These are phyloP conservation scores for Pristiophorus japonicus DNA, from an alignment of 2,113 vertebrate species.

Conservation along the genomic window DNA sequence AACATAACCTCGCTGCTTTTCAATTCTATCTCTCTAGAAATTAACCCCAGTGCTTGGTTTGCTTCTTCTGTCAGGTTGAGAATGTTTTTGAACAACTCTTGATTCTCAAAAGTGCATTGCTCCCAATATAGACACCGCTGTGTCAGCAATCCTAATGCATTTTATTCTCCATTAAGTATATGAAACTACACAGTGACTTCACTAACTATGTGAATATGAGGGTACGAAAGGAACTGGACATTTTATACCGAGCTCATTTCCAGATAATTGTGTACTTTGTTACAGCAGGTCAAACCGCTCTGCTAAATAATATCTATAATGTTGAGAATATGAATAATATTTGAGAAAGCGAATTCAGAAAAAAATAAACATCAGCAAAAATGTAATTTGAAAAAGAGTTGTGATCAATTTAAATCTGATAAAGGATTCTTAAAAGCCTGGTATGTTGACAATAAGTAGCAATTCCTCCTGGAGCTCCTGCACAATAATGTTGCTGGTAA, in stretches of 20 bases:
- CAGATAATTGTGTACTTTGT: slow-evolving; percentile 14
- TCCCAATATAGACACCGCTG: neutral
- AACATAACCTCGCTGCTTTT: neutral
- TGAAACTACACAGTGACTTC: neutral
- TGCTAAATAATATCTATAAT: neutral
- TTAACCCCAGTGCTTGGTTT: neutral
- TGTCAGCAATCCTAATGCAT: slow-evolving; percentile 28
- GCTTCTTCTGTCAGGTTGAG: neutral
- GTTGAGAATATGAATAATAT: slow-evolving; percentile 26
- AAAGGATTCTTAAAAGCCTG: slow-evolving; percentile 27
- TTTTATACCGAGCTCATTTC: slow-evolving; percentile 28
- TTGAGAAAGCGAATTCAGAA: slow-evolving; percentile 28
- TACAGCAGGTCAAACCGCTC: neutral
- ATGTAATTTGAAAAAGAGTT: slow-evolving; percentile 15
- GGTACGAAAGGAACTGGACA: neutral
- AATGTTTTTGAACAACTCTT: neutral
- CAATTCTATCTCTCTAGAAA: neutral
- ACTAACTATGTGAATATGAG: neutral
- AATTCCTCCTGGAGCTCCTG: neutral
- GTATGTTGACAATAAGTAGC: slow-evolving; percentile 15
- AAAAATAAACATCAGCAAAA: slow-evolving; percentile 33
- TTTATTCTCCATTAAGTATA: slow-evolving; percentile 12
- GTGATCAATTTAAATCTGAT: slow-evolving; percentile 31
- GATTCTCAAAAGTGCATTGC: neutral
- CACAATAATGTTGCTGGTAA: slow-evolving; percentile 21